Percentiles rank a stretch among this genome's conserved stretches.
These are phyloP conservation scores for Malachius bipustulatus DNA, from an alignment of 2,888 invertebrate species.

Conservation along the genomic window DNA sequence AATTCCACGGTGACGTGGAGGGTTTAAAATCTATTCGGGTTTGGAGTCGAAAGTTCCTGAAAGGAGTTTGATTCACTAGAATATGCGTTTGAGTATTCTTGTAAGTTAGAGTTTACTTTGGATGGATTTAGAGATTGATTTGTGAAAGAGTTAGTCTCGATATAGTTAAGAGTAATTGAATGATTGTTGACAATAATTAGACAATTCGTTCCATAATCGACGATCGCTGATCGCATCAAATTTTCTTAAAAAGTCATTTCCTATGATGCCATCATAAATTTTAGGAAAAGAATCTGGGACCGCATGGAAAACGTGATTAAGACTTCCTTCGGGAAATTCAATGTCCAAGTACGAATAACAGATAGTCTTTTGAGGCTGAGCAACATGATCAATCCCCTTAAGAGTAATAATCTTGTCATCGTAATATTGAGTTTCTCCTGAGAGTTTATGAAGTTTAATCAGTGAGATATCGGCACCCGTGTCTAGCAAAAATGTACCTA, in stretches of 20 bases:
- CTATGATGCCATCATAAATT: slow-evolving; percentile 18
- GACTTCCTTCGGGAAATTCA: neutral
- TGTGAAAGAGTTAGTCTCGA: too few species aligned
- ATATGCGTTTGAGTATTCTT: too few species aligned
- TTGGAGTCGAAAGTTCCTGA: too few species aligned
- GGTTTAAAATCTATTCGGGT: too few species aligned
- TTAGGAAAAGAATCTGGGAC: slow-evolving; percentile 15
- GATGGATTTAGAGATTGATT: too few species aligned
- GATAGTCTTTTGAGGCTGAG: slow-evolving; percentile 5
- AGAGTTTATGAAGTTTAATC: slow-evolving; percentile 13
- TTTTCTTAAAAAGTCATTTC: slow-evolving; percentile 16
- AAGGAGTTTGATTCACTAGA: too few species aligned
- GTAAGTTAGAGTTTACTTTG: too few species aligned
- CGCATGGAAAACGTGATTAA: slow-evolving; percentile 12
- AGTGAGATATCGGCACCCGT: slow-evolving; percentile 14
- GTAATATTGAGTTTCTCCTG: slow-evolving; percentile 7
- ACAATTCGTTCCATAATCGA: too few species aligned
- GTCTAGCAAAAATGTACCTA: slow-evolving; percentile 13
- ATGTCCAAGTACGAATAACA: slow-evolving; percentile 7
- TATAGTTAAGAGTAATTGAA: too few species aligned
- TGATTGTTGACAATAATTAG: too few species aligned
- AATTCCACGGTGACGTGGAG: slow-evolving; percentile 21
- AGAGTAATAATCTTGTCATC: slow-evolving; percentile 9
- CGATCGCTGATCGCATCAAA: too few species aligned
- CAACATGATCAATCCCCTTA: slow-evolving; percentile 10